Conservation (phyloP, 2,113 vertebrate genomes). For the Xiphophorus maculatus region DNA sequence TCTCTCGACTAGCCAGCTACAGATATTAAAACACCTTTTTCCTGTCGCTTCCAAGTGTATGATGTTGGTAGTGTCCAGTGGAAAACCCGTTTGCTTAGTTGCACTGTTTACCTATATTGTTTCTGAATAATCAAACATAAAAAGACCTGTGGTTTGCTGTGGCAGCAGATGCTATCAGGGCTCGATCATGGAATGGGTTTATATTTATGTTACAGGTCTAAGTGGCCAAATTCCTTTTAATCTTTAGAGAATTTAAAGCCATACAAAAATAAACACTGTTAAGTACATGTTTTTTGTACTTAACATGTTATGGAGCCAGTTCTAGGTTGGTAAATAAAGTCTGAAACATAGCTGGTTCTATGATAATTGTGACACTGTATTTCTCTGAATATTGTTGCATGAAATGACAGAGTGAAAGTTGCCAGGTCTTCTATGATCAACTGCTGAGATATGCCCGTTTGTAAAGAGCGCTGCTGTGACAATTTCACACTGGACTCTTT, state of each 20-base stretch:
- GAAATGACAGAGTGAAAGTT: slow-evolving; percentile 30
- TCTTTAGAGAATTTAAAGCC: slow-evolving; percentile 38
- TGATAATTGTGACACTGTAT: not conserved
- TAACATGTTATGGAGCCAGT: slow-evolving; percentile 6
- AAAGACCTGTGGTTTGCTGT: slow-evolving; percentile 14
- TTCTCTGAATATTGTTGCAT: slow-evolving; percentile 2
- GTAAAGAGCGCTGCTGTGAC: slow-evolving; percentile 43
- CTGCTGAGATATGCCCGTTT: slow-evolving; percentile 44
- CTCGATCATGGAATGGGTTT: slow-evolving; percentile 36
- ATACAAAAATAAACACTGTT: slow-evolving; percentile 46
- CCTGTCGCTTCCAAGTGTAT: slow-evolving; percentile 23
- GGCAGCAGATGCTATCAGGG: slow-evolving; percentile 13
- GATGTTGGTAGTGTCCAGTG: slow-evolving; percentile 14
- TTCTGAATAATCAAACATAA: slow-evolving; percentile 17
- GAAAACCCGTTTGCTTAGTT: slow-evolving; percentile 70
- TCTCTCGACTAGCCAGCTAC: slow-evolving; percentile 8
- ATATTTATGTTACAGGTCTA: slow-evolving; percentile 31
- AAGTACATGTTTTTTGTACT: not conserved
- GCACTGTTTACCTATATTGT: slow-evolving; percentile 44
- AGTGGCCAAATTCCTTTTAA: slow-evolving; percentile 13
- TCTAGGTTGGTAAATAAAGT: not conserved
- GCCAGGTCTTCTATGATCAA: slow-evolving; percentile 28
- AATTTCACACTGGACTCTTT: slow-evolving; percentile 48
- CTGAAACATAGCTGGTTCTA: not conserved
- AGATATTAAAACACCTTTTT: slow-evolving; percentile 18